These are phyloP conservation scores for Drosophila pallidifrons DNA, from an alignment of 1,140 invertebrate species.

Conservation along the genomic window DNA sequence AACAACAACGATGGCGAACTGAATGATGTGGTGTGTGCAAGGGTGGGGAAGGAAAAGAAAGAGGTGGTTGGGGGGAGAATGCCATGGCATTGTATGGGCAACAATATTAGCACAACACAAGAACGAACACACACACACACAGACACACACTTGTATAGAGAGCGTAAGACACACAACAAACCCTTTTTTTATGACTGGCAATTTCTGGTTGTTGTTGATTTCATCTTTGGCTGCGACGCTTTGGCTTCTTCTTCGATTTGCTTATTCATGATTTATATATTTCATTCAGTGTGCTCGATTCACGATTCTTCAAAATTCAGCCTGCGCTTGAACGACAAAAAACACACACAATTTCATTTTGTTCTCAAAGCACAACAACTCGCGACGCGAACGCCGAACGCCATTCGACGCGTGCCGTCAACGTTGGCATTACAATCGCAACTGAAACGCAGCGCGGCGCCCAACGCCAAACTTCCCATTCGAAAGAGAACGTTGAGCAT, in stretches of 20 bases:
- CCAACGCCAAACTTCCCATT: background rate
- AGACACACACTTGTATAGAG: slow-evolving; percentile 25
- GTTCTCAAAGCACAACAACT: slow-evolving; percentile 50
- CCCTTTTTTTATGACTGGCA: slow-evolving; percentile 82
- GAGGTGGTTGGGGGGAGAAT: slow-evolving; percentile 27
- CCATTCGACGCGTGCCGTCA: slow-evolving; percentile 57
- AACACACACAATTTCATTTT: slow-evolving; percentile 48
- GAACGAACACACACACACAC: slow-evolving; percentile 28
- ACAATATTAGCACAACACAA: slow-evolving; percentile 64
- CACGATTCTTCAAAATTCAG: slow-evolving; percentile 5
- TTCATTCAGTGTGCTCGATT: slow-evolving; percentile 28
- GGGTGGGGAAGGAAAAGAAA: slow-evolving; percentile 20
- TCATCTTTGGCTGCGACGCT: slow-evolving; percentile 77
- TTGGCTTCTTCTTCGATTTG: slow-evolving; percentile 63
- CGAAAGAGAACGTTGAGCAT: slow-evolving; percentile 1
- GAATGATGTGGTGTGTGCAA: slow-evolving; percentile 41
- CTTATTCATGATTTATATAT: slow-evolving; percentile 73
- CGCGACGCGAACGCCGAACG: slow-evolving; percentile 71
- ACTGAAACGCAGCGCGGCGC: slow-evolving; percentile 52
- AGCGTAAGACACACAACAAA: slow-evolving; percentile 43
- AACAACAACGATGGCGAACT: slow-evolving; percentile 42
- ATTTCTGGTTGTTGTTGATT: slow-evolving; percentile 81
- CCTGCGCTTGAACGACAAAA: slow-evolving; percentile 35
- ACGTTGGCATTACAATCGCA: slow-evolving; percentile 79
- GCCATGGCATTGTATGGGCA: slow-evolving; percentile 53